A percentile compares a stretch with the other conserved stretches of the same genome.
phyloP scores from a whole-genome alignment of 1,140 invertebrate species.

The Whitmania pigra region DNA sequence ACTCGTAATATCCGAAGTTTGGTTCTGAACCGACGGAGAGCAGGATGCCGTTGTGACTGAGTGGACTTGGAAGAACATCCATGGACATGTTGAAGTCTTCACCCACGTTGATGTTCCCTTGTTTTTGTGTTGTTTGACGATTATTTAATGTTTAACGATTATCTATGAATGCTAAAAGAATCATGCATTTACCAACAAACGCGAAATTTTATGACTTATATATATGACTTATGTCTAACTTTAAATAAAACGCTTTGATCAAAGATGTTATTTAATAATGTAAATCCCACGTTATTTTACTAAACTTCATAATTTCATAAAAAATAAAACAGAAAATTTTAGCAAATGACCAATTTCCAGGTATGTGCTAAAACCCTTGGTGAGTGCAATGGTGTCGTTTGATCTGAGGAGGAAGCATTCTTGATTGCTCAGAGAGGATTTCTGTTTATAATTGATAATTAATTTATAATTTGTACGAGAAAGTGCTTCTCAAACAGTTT shows the following conservation, averaged over 20 bases:
- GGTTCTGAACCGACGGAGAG: conserved; percentile 15
- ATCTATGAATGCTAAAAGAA: background rate
- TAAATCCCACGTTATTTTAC: too few species aligned
- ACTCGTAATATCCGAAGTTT: conserved; percentile 19
- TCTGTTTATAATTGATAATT: too few species aligned
- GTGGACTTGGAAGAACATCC: conserved; percentile 17
- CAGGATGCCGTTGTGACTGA: conserved; percentile 19
- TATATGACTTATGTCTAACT: background rate
- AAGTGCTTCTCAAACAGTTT: too few species aligned
- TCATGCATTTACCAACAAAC: background rate
- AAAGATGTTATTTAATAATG: too few species aligned
- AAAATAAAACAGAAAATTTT: background rate
- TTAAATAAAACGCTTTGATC: background rate
- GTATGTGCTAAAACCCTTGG: conserved; percentile 8
- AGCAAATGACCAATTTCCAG: conserved; percentile 10
- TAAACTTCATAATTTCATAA: too few species aligned
- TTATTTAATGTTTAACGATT: background rate
- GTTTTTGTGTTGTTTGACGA: background rate
- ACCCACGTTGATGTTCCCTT: conserved; percentile 13
- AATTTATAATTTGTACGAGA: too few species aligned
- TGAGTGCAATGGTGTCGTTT: conserved; percentile 15
- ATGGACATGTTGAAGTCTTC: conserved; percentile 17
- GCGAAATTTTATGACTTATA: background rate
- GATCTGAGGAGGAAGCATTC: conserved; percentile 8
- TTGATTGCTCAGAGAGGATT: background rate